Percentiles rank a stretch among this genome's conserved stretches.
phyloP scores from a whole-genome alignment of 2,113 vertebrate species.

The Psilopsiagon aurifrons region DNA sequence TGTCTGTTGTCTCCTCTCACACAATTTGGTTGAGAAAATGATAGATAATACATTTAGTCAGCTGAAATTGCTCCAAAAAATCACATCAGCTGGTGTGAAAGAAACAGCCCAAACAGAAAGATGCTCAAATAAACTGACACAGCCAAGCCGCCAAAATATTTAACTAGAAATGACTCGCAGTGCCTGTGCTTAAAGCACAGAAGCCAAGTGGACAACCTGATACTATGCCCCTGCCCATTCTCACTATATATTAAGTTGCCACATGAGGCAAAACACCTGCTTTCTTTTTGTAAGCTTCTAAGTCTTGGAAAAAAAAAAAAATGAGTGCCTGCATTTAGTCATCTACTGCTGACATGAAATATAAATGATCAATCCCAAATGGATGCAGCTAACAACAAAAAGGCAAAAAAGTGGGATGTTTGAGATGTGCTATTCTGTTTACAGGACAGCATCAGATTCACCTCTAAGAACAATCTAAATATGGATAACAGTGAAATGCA shows the following conservation, averaged over 20 bases:
- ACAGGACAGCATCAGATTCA: not conserved
- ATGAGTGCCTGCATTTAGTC: not conserved
- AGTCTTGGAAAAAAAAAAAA: not conserved
- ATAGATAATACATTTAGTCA: slow-evolving; percentile 4
- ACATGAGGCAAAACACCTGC: not conserved
- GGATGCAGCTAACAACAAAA: not conserved
- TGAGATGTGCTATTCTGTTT: not conserved
- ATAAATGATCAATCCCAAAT: not conserved
- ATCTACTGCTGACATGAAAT: not conserved
- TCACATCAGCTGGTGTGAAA: slow-evolving; percentile 25
- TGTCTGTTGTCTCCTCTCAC: not conserved
- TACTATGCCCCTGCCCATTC: not conserved
- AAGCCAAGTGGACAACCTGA: not conserved
- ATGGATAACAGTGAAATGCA: not conserved
- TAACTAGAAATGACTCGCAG: not conserved
- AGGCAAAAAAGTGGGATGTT: not conserved
- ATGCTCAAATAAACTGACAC: slow-evolving; percentile 19
- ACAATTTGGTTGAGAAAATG: not conserved
- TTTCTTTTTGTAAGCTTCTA: not conserved
- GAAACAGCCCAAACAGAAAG: slow-evolving; percentile 21
- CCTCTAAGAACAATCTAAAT: not conserved
- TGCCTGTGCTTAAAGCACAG: not conserved
- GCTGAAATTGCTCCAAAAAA: slow-evolving; percentile 32
- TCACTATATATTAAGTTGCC: not conserved
- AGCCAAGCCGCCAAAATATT: not conserved